These are phyloP conservation scores for Empidonax traillii DNA, from an alignment of 2,113 vertebrate genomes.

Conservation along the genomic window DNA sequence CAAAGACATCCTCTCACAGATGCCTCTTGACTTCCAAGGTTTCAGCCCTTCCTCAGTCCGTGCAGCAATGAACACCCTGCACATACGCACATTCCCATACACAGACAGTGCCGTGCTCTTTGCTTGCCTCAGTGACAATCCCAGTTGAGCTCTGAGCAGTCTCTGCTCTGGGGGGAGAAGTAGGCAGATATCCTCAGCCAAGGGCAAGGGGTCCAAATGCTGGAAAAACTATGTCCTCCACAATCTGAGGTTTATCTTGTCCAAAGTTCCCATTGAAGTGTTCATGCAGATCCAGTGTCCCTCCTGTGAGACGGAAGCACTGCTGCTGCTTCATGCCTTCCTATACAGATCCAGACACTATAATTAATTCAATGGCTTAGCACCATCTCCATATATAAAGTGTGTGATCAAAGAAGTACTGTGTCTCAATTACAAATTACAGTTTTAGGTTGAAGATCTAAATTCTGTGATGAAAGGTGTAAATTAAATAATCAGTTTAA, in stretches of 20 bases:
- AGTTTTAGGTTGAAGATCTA: constrained; percentile 65
- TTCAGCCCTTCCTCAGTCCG: neutral
- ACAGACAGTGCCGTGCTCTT: accelerated
- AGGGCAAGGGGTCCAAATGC: accelerated
- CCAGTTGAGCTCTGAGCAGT: neutral
- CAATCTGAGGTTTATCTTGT: neutral
- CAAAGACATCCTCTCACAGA: neutral
- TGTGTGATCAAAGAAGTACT: neutral
- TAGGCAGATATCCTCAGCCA: neutral
- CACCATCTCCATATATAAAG: constrained; percentile 3
- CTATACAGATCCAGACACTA: neutral
- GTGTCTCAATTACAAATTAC: constrained; percentile 68
- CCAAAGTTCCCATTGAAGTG: neutral
- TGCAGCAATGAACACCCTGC: accelerated
- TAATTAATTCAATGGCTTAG: constrained; percentile 1
- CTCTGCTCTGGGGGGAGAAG: neutral
- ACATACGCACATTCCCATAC: accelerated
- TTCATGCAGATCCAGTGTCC: neutral
- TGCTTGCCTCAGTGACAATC: accelerated
- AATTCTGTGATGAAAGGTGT: constrained; percentile 70
- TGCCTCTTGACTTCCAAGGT: neutral
- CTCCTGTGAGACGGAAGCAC: neutral
- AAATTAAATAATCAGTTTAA: constrained; percentile 79
- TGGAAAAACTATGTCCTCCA: neutral
- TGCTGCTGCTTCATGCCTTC: neutral